Conservation (phyloP, 2,888 invertebrate species). For the Eupithecia dodoneata region DNA sequence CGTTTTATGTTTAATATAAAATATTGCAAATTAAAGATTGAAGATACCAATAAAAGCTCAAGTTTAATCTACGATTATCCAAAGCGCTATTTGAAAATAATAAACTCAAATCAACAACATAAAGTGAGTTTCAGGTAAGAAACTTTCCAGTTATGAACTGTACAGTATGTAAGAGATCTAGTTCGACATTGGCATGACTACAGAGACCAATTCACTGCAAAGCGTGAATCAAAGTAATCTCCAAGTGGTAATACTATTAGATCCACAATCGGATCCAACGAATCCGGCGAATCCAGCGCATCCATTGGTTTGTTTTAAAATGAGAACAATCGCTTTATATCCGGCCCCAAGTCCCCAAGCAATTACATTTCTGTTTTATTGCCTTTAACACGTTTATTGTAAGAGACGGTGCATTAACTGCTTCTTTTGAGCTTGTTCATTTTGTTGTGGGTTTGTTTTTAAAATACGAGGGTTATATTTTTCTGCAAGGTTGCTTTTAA, state of each 20-base stretch:
- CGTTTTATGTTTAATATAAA: too few species aligned
- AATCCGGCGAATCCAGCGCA: conserved; percentile 20
- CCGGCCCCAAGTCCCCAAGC: conserved; percentile 43
- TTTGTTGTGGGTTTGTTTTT: conserved; percentile 1
- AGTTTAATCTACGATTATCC: neutral
- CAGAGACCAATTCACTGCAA: neutral
- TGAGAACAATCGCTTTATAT: conserved; percentile 29
- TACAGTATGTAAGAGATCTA: neutral
- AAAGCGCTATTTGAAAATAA: neutral
- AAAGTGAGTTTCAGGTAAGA: neutral
- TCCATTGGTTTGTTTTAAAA: conserved; percentile 28
- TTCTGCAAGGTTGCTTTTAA: neutral
- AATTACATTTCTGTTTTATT: conserved; percentile 48
- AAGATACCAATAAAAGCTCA: neutral
- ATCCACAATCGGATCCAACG: conserved; percentile 34
- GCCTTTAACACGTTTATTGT: conserved; percentile 45
- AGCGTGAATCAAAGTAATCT: conserved; percentile 15
- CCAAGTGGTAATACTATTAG: conserved; percentile 14
- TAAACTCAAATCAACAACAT: neutral
- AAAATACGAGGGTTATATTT: neutral
- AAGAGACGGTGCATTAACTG: conserved; percentile 32
- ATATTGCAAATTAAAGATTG: too few species aligned
- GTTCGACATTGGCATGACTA: neutral
- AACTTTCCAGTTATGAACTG: neutral
- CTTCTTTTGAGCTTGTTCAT: neutral